A percentile compares a stretch with the other conserved stretches of the same genome.
Conservation (phyloP, 2,888 invertebrate genomes). For the Agrotis ipsilon region DNA sequence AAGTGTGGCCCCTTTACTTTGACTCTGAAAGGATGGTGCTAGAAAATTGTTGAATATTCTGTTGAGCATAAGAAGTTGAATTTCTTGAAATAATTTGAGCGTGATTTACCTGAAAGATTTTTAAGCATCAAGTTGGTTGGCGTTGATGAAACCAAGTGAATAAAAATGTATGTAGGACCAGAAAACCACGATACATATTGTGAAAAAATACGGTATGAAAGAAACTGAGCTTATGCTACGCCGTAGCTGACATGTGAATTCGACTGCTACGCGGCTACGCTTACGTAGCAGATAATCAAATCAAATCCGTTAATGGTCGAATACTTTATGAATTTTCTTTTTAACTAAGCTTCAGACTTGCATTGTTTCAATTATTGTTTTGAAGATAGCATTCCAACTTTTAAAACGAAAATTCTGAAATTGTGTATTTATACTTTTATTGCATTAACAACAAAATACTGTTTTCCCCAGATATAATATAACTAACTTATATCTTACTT, state of each 20-base stretch:
- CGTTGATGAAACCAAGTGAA: neutral
- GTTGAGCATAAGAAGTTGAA: conserved; percentile 9
- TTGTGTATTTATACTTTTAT: neutral
- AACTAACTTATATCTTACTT: neutral
- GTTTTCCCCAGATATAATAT: neutral
- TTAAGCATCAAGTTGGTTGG: neutral
- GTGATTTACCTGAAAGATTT: conserved; percentile 2
- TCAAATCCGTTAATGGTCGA: neutral
- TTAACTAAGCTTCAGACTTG: neutral
- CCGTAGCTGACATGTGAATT: neutral
- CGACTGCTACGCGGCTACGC: neutral
- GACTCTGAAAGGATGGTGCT: conserved; percentile 34
- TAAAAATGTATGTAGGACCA: neutral
- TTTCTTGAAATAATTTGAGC: conserved; percentile 9
- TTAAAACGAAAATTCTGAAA: too few relatives aligned
- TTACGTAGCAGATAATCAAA: conserved; percentile 1
- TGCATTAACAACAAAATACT: neutral
- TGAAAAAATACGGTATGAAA: too few relatives aligned
- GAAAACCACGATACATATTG: too few relatives aligned
- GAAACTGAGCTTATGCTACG: conserved; percentile 5
- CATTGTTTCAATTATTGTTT: neutral
- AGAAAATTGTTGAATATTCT: conserved; percentile 46
- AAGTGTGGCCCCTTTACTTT: conserved; percentile 46
- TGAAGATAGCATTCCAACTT: neutral
- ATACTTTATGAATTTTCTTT: neutral